These are phyloP conservation scores for Norana najaformis DNA, from an alignment of 2,888 invertebrate species.

Conservation along the genomic window DNA sequence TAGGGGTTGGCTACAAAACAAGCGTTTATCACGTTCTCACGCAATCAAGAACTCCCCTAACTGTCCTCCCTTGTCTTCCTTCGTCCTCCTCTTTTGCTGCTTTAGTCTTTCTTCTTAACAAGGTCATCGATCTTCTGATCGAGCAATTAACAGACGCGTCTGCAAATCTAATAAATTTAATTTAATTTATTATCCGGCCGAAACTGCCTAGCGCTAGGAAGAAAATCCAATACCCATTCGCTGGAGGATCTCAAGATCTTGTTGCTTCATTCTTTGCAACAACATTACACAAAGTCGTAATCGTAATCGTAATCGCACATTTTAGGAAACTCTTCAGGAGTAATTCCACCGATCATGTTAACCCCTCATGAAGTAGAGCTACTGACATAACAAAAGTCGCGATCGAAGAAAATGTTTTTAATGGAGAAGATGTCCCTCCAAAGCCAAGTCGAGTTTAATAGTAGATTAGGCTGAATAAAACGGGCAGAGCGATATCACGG, in stretches of 20 bases:
- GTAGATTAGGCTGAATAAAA: too few relatives aligned
- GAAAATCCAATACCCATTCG: not conserved
- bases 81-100: not conserved
- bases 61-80: not conserved
- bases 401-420: too few relatives aligned
- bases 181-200: not conserved
- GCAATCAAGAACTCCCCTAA: not conserved
- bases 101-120: not conserved
- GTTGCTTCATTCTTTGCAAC: not conserved
- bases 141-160: not conserved
- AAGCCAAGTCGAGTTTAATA: too few relatives aligned
- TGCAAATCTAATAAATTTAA: conserved; percentile 9
- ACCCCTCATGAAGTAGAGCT: too few relatives aligned
- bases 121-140: conserved; percentile 2
- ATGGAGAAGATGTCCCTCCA: too few relatives aligned
- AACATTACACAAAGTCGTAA: not conserved
- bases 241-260: not conserved
- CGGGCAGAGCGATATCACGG: too few relatives aligned
- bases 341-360: too few relatives aligned
- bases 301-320: not conserved
- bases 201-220: not conserved
- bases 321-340: not conserved
- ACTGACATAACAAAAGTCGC: too few relatives aligned
- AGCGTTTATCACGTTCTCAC: not conserved
- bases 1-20: not conserved